A percentile compares a stretch with the other conserved stretches of the same genome.
Conservation (phyloP, 2,888 invertebrate genomes). For the Seira sanloemensis region DNA sequence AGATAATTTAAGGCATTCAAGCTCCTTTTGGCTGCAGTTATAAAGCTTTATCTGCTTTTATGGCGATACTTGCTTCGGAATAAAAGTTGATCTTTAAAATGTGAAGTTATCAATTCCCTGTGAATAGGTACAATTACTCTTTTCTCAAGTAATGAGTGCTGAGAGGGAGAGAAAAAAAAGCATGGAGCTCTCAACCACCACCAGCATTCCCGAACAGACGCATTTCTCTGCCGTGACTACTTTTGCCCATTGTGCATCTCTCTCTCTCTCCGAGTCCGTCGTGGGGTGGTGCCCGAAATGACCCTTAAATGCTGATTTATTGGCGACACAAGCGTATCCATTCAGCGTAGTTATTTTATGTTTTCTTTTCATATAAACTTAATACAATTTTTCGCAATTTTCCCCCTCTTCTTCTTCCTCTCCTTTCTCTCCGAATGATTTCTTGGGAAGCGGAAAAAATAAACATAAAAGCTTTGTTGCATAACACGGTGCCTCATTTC, state of each 20-base stretch:
- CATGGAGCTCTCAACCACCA: background rate
- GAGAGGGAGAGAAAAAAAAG: no score
- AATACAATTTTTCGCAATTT: background rate
- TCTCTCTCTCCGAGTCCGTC: conserved; percentile 35
- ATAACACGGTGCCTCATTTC: conserved; percentile 59
- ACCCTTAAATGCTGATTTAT: conserved; percentile 65
- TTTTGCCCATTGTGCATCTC: conserved; percentile 44
- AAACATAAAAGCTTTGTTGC: conserved; percentile 64
- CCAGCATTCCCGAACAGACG: background rate
- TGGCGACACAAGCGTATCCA: conserved; percentile 19
- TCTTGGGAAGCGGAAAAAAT: conserved; percentile 45
- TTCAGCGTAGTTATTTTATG: conserved; percentile 15
- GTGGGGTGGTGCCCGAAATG: conserved; percentile 60
- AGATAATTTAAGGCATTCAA: no score
- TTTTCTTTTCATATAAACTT: conserved; percentile 1
- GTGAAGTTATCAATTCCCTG: conserved; percentile 31
- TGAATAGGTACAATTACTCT: conserved; percentile 8
- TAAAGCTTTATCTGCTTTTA: no score
- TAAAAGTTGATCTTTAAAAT: background rate
- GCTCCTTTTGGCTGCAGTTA: no score
- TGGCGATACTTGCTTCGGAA: background rate
- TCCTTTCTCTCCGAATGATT: conserved; percentile 35
- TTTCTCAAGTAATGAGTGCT: conserved; percentile 30
- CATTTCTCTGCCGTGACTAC: no score
- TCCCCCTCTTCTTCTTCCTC: no score